phyloP scores from a whole-genome alignment of 2,113 vertebrate genomes.

The Epinephelus cyanopodus region DNA sequence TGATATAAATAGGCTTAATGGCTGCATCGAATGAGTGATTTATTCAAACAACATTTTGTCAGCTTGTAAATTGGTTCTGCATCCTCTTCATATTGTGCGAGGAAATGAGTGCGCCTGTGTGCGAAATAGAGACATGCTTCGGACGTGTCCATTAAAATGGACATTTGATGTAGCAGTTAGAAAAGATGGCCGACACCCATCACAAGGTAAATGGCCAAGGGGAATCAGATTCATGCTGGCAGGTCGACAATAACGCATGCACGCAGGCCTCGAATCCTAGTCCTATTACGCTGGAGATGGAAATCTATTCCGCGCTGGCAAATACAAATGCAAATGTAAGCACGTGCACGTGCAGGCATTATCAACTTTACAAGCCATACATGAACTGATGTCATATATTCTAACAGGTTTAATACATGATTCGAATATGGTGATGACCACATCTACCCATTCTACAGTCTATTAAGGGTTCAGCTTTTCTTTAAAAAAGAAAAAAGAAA shows the following conservation, averaged over 20 bases:
- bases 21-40: slow-evolving; percentile 4
- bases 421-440: background rate
- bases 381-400: background rate
- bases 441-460: too few species aligned
- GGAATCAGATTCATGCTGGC: background rate
- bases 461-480: too few species aligned
- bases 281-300: background rate
- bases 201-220: background rate
- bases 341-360: background rate
- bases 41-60: slow-evolving; percentile 39
- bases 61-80: slow-evolving; percentile 41
- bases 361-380: background rate
- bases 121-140: background rate
- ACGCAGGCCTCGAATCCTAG: background rate
- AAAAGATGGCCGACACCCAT: background rate
- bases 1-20: slow-evolving; percentile 41
- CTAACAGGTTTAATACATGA: background rate
- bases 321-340: background rate
- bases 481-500: too few species aligned
- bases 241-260: background rate
- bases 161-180: slow-evolving; percentile 31
- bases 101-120: background rate
- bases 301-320: slow-evolving; percentile 12
- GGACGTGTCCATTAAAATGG: slow-evolving; percentile 10
- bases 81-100: slow-evolving; percentile 5